Evolutionary conservation across 2,113 vertebrate species (phyloP).

Genomic region (Bathybates hornii): DNA sequence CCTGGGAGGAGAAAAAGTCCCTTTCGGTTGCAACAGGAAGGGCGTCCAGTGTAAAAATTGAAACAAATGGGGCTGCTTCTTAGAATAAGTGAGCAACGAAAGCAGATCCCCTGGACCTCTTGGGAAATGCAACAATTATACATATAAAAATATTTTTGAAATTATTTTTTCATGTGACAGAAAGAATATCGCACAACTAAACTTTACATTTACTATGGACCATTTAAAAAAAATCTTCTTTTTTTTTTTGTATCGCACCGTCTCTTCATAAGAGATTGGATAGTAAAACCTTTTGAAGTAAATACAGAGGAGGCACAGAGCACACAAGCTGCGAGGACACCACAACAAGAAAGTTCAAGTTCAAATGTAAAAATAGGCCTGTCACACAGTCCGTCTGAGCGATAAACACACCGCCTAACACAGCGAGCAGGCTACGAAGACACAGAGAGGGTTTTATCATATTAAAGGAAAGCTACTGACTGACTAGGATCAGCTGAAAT

Average conservation of each 20-base stretch:
- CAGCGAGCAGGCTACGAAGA: not conserved
- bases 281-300: not conserved
- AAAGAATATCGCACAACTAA: not conserved
- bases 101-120: not conserved
- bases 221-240: not conserved
- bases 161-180: not conserved
- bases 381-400: not conserved
- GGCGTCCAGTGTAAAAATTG: not conserved
- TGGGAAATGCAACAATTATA: not conserved
- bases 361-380: constrained; percentile 26
- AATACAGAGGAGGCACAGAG: not conserved
- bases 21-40: not conserved
- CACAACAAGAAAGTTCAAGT: constrained; percentile 31
- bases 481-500: not conserved
- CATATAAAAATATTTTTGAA: not conserved
- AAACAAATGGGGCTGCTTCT: not conserved
- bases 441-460: not conserved
- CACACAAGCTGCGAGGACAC: not conserved
- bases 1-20: not conserved
- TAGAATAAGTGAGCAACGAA: not conserved
- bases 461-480: not conserved
- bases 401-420: not conserved
- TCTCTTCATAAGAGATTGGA: not conserved
- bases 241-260: rapidly evolving
- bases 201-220: not conserved